A percentile compares a stretch with the other conserved stretches of the same genome.
phyloP scores from a whole-genome alignment of 1,140 invertebrate species.

The Drosophila saltans region DNA sequence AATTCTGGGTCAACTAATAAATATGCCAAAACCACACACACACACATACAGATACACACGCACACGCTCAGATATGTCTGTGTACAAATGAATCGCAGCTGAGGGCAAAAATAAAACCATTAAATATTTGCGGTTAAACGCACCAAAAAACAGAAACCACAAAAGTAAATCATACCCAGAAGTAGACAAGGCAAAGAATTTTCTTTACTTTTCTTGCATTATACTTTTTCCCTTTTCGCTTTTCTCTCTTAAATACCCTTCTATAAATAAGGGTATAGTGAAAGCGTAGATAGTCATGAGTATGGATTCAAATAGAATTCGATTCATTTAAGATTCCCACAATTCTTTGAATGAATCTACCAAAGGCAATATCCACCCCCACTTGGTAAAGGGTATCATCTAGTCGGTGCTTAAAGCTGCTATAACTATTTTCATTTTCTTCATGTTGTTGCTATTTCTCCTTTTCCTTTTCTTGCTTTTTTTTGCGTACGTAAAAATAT shows the following conservation, averaged over 20 bases:
- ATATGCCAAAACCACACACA: constrained; percentile 67
- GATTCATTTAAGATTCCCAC: no score
- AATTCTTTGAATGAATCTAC: no score
- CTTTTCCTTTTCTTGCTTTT: constrained; percentile 5
- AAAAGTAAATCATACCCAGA: constrained; percentile 79
- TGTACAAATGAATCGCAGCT: constrained; percentile 78
- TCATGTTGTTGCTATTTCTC: neutral
- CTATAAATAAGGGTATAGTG: no score
- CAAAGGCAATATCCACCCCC: no score
- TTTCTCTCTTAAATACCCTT: no score
- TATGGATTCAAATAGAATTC: no score
- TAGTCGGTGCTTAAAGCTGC: no score
- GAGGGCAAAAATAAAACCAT: constrained; percentile 78
- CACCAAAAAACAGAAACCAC: constrained; percentile 76
- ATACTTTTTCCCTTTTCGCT: no score
- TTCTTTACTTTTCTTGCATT: constrained; percentile 20
- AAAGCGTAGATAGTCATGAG: no score
- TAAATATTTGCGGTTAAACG: constrained; percentile 82
- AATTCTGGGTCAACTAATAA: constrained; percentile 74
- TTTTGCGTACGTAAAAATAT: constrained; percentile 71
- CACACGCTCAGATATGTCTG: constrained; percentile 27
- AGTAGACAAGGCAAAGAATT: constrained; percentile 58
- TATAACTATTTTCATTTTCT: neutral
- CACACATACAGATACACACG: constrained; percentile 4
- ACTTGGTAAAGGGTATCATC: no score